A percentile compares a stretch with the other conserved stretches of the same genome.
These are phyloP conservation scores for Hafferia zeledoni DNA, from an alignment of 2,797 vertebrate genomes.

Conservation along the genomic window DNA sequence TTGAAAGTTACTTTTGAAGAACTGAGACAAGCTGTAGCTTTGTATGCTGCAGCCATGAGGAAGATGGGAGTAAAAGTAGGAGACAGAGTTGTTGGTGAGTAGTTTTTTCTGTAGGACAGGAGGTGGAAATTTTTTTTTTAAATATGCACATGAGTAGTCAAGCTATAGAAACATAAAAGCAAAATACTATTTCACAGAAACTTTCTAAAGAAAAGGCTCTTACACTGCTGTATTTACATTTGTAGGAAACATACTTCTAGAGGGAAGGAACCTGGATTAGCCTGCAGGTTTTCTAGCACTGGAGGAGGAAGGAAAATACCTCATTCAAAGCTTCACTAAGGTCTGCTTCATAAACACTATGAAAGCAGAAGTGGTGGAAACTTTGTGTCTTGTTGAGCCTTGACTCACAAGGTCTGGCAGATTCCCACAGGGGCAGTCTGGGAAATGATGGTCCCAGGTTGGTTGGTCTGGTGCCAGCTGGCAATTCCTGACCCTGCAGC, in stretches of 20 bases:
- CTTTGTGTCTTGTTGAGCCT: neutral
- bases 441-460: accelerated
- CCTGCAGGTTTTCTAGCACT: neutral
- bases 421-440: accelerated
- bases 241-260: neutral
- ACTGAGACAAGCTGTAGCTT: constrained; percentile 86
- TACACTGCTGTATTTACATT: neutral
- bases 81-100: constrained; percentile 93
- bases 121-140: neutral
- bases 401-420: neutral
- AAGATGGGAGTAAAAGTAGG: constrained; percentile 90
- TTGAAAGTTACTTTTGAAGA: constrained; percentile 91
- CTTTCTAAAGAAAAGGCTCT: neutral
- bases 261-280: neutral
- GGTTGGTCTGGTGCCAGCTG: neutral
- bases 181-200: neutral
- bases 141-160: neutral
- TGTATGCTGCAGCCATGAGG: constrained; percentile 94
- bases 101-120: neutral
- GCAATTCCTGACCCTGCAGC: neutral
- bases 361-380: neutral
- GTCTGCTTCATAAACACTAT: neutral
- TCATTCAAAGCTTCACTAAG: neutral
- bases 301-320: neutral
- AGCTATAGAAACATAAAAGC: neutral